Evolutionary conservation across 2,888 invertebrate genomes (phyloP), one percentile per base, ranked within the genome.

Genomic region (Dolichopus griseipennis): DNA sequence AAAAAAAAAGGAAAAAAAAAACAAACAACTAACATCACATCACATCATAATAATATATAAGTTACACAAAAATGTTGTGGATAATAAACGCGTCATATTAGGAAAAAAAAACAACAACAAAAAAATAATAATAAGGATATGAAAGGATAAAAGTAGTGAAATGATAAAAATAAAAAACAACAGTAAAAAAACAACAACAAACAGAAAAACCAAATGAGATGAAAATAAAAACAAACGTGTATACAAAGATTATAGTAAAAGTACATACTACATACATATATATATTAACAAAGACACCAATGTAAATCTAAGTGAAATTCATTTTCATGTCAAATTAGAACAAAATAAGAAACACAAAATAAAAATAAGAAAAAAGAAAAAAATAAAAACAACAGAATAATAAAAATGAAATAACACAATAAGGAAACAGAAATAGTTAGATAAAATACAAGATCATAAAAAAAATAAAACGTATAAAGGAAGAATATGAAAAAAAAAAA

Each of bases 31-130:
- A 37, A 37, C 37, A 37, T 7, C 37, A 37, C 5, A 27, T 27
- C n/a, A n/a, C n/a, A n/a, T n/a, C n/a, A n/a, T n/a, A n/a, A n/a
- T n/a, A n/a, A n/a, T n/a, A n/a, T 37, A 37, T 37, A 37, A 37
- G 37, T 37, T 10, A 37, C 8, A 37, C 27, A 27, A 41, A 52
- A 15, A 52, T 52, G 52, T 52, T 52, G 52, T 52, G 52, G 52
- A 52, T 52, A 52, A 52, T 52, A 52, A 52, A 52, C 52, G 52
- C 52, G 52, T 52, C 52, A 52, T n/a, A 52, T 52, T 52, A 52
- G 27, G 27, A 27, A 12, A 52, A 52, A 52, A 52, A 52, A 52
- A 52, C n/a, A n/a, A n/a, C 15, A 52, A 12, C 15, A 27, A 52
- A 52, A 52, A 52, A 52, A 52, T 7, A n/a, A n/a, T 18, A 52